Evolutionary conservation across 2,888 invertebrate genomes (phyloP).

Genomic region (Atrina japonica): DNA sequence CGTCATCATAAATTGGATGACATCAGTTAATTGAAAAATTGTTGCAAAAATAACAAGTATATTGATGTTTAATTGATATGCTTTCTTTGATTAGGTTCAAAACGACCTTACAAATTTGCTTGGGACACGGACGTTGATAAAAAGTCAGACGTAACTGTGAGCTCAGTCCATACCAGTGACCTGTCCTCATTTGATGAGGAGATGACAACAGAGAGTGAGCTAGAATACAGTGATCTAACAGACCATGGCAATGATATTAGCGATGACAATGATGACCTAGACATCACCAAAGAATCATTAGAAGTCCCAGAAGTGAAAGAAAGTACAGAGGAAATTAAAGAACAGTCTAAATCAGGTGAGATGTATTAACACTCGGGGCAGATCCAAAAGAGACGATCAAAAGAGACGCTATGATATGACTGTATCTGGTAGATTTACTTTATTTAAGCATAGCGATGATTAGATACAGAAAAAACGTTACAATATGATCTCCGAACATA

Average conservation of each 20-base stretch:
- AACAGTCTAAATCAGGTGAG: neutral
- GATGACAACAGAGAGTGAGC: constrained; percentile 34
- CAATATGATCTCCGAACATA: no score
- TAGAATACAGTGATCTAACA: constrained; percentile 22
- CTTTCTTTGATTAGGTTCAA: constrained; percentile 15
- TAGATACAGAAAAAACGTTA: no score
- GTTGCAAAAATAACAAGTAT: no score
- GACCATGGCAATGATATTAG: constrained; percentile 24
- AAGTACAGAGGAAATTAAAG: neutral
- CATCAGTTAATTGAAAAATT: no score
- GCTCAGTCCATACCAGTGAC: constrained; percentile 81
- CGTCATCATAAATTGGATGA: no score
- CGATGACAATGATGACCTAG: constrained; percentile 5
- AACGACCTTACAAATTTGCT: constrained; percentile 74
- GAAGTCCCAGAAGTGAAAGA: neutral
- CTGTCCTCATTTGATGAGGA: constrained; percentile 80
- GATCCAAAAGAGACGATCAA: neutral
- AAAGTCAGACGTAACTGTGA: constrained; percentile 77
- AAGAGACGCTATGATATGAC: neutral
- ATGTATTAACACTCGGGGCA: neutral
- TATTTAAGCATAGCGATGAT: no score
- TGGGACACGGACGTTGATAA: constrained; percentile 70
- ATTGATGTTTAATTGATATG: no score
- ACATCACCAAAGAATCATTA: neutral
- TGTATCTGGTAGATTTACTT: no score